Percentiles rank a stretch among this genome's conserved stretches.
Evolutionary conservation across 2,888 invertebrate species (phyloP).

Genomic region (Nemotelus nigrinus): DNA sequence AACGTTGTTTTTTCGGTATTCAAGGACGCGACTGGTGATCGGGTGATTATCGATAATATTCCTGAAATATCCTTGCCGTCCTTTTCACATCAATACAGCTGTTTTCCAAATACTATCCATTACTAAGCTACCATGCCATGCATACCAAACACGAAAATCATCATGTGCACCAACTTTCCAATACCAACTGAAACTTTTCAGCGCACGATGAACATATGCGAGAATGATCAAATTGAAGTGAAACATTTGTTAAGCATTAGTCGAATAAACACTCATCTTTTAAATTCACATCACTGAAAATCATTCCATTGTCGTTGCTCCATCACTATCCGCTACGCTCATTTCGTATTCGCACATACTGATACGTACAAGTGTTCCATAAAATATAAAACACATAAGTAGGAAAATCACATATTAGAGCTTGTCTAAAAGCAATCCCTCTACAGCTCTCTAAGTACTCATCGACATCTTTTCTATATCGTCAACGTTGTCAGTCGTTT

Average conservation of each 20-base stretch:
- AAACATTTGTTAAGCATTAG: constrained; percentile 31
- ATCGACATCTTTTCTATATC: constrained; percentile 15
- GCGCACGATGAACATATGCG: too few species aligned
- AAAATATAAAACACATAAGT: constrained; percentile 2
- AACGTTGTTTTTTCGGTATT: too few species aligned
- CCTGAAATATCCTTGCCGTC: too few species aligned
- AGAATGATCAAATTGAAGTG: constrained; percentile 7
- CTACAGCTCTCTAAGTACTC: constrained; percentile 31
- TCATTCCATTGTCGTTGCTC: constrained; percentile 20
- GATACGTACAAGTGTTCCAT: background rate
- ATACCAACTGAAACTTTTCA: too few species aligned
- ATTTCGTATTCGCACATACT: constrained; percentile 29
- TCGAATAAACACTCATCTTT: constrained; percentile 26
- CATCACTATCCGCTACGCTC: background rate
- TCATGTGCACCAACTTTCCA: too few species aligned
- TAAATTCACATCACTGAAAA: constrained; percentile 32
- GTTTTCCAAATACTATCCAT: too few species aligned
- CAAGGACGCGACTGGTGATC: too few species aligned
- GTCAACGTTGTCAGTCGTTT: constrained; percentile 20
- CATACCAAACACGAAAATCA: too few species aligned
- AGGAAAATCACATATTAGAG: constrained; percentile 33
- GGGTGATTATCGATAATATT: too few species aligned
- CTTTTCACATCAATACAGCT: too few species aligned
- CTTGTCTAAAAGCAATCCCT: constrained; percentile 35
- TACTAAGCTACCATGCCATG: too few species aligned